Conservation (phyloP, 2,113 vertebrate species). For the Chrysochloris asiatica region DNA sequence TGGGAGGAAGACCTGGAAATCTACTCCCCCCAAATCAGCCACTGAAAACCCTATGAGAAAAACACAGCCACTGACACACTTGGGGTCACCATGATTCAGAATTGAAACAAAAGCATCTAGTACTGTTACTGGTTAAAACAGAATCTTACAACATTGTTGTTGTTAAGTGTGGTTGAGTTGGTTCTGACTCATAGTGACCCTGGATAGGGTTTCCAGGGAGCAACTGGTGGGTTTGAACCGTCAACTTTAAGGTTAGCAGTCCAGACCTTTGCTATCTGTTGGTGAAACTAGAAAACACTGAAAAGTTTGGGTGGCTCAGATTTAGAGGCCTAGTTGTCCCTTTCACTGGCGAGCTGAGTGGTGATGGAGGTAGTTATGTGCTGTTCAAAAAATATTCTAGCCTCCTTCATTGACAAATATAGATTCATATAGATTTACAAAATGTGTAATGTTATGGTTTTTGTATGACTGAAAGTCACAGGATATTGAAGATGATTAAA, state of each 20-base stretch:
- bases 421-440: constrained; percentile 25
- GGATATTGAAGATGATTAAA: constrained; percentile 34
- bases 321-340: not conserved
- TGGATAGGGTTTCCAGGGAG: no score
- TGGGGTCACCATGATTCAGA: not conserved
- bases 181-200: no score
- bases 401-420: constrained; percentile 6
- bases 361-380: no score
- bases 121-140: not conserved
- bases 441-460: not conserved
- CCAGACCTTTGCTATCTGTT: no score
- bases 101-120: not conserved
- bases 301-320: not conserved
- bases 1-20: not conserved
- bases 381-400: not conserved
- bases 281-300: not conserved
- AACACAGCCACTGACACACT: not conserved
- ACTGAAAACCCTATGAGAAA: not conserved
- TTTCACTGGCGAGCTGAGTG: not conserved
- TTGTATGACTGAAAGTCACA: not conserved
- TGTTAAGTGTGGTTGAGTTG: no score
- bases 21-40: not conserved
- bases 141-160: not conserved
- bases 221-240: no score
- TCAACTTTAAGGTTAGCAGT: no score